Evolutionary conservation across 2,888 invertebrate species (phyloP).

Genomic region (Bembecia ichneumoniformis): DNA sequence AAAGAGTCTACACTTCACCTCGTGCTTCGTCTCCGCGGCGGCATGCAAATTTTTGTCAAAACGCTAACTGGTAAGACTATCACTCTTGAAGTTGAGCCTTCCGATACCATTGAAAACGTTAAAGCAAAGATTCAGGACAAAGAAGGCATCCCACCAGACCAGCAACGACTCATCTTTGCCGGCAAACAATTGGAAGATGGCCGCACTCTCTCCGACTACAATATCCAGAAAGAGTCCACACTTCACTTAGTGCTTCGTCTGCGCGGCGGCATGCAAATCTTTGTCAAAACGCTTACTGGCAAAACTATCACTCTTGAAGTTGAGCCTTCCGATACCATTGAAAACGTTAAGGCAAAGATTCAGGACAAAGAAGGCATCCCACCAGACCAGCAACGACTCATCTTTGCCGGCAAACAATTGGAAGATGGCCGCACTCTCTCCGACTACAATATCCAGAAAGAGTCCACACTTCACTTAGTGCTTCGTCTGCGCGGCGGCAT

Average conservation of each 20-base stretch:
- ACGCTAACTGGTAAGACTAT: slow-evolving; percentile 13
- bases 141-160: slow-evolving; percentile 48
- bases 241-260: slow-evolving; percentile 48
- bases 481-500: slow-evolving; percentile 39
- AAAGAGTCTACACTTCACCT: slow-evolving; percentile 12
- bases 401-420: slow-evolving; percentile 44
- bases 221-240: slow-evolving; percentile 53
- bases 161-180: slow-evolving; percentile 44
- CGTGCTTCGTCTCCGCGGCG: slow-evolving; percentile 11
- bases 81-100: slow-evolving; percentile 10
- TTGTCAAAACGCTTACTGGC: slow-evolving; percentile 43
- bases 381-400: slow-evolving; percentile 44
- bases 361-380: slow-evolving; percentile 52
- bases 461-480: slow-evolving; percentile 40
- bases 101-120: slow-evolving; percentile 46
- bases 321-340: slow-evolving; percentile 42
- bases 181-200: slow-evolving; percentile 54
- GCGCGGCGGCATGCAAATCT: slow-evolving; percentile 48
- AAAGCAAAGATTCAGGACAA: slow-evolving; percentile 50
- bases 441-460: slow-evolving; percentile 48
- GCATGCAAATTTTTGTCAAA: slow-evolving; percentile 13
- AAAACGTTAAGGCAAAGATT: slow-evolving; percentile 47
- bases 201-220: slow-evolving; percentile 48
- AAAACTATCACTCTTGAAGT: slow-evolving; percentile 46
- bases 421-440: slow-evolving; percentile 46